Evolutionary conservation across 2,888 invertebrate species (phyloP), one percentile per base, ranked within the genome.

Genomic region (Drymonia ruficornis): DNA sequence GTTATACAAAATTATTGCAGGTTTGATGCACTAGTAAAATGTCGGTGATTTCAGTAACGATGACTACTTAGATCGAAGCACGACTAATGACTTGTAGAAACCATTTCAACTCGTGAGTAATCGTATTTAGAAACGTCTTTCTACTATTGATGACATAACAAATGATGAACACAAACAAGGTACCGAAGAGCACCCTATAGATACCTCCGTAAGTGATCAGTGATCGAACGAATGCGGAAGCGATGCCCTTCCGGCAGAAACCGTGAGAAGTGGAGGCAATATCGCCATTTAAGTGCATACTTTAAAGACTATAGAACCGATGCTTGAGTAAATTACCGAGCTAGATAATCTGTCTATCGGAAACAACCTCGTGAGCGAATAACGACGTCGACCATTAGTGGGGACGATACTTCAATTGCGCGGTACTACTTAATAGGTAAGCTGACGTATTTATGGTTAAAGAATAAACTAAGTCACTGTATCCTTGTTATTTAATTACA

Each of bases 191-290:
- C 8, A 36, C 13, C n/a, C 5, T 36, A 36, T 9, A 36, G 36
- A 13, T n/a, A 13, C n/a, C n/a, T 23, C 44, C 58, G 65, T 60
- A 65, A 65, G 48, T 50, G 61, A 61, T 54, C 48, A 56, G n/a
- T n/a, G n/a, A n/a, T n/a, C n/a, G n/a, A n/a, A n/a, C n/a, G n/a
- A 47, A 71, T 55, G 65, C 78, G 78, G 79, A 78, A 79, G 65
- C 54, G 51, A 53, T 66, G 61, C 62, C 71, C 78, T 78, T 79
- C 79, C 80, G 76, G 65, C 66, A 70, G 64, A 58, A 61, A 59
- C 60, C 72, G 70, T 74, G 76, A 68, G 74, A 74, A 70, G 56
- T 16, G 42, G 46, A 65, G 58, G 52, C 62, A 66, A 61, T 70
- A 65, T 56, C 66, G 58, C 70, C 63, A 56, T 65, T 58, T 61